phyloP scores from a whole-genome alignment of 2,797 vertebrate genomes.

The Ceryle rudis region DNA sequence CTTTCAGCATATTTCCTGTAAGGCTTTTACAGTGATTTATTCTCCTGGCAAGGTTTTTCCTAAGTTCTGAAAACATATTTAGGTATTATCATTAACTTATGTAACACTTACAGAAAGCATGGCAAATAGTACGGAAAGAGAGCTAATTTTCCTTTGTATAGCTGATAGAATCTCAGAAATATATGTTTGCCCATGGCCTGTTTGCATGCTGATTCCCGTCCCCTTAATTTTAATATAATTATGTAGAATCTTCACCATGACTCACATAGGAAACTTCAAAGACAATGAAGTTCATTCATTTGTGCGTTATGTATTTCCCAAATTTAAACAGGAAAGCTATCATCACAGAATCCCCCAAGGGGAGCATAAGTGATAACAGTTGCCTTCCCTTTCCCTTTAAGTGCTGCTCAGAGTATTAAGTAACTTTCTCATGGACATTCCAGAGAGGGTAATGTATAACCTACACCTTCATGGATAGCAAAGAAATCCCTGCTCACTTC shows the following conservation, averaged over 20 bases:
- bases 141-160: constrained; percentile 52
- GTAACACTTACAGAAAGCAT: constrained; percentile 30
- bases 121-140: constrained; percentile 21
- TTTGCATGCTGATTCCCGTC: constrained; percentile 52
- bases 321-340: constrained; percentile 53
- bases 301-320: constrained; percentile 2
- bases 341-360: constrained; percentile 30
- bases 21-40: constrained; percentile 16
- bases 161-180: constrained; percentile 46
- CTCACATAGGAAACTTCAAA: constrained; percentile 66
- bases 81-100: constrained; percentile 44
- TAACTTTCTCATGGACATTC: constrained; percentile 37
- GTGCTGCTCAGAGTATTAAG: not conserved
- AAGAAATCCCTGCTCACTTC: not conserved
- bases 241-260: constrained; percentile 47
- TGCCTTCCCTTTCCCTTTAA: constrained; percentile 1
- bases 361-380: constrained; percentile 21
- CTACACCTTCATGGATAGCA: not conserved
- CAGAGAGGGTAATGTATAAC: not conserved
- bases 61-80: constrained; percentile 2
- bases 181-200: constrained; percentile 37
- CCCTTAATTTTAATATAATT: constrained; percentile 48
- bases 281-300: constrained; percentile 57
- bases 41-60: constrained; percentile 13
- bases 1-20: constrained; percentile 32